Percentiles rank a stretch among this genome's conserved stretches.
Conservation (phyloP, 2,113 vertebrate genomes). For the Myrmecophaga tridactyla region DNA sequence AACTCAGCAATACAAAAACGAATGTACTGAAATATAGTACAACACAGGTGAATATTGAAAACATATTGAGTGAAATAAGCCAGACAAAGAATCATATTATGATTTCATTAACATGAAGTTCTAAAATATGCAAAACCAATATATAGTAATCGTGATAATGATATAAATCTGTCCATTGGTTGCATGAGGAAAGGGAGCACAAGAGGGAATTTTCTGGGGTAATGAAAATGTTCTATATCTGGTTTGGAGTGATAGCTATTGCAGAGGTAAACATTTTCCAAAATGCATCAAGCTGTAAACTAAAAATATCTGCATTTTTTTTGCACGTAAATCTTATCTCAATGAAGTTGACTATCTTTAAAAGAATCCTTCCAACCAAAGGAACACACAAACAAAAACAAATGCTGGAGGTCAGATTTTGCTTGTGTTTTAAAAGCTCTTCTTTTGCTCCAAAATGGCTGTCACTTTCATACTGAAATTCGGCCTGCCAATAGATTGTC, state of each 20-base stretch:
- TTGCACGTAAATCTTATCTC: not conserved
- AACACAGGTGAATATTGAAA: not conserved
- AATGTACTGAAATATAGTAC: not conserved
- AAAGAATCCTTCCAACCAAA: not conserved
- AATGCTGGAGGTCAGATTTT: not conserved
- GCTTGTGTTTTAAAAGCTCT: not conserved
- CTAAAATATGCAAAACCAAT: not conserved
- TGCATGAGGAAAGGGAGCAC: too few species aligned
- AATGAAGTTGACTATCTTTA: not conserved
- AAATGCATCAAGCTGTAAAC: not conserved
- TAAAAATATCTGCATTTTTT: not conserved
- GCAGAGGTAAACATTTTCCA: not conserved
- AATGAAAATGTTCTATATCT: not conserved
- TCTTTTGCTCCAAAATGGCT: accelerated
- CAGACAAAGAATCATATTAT: not conserved
- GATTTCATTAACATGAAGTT: not conserved
- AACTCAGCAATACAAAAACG: not conserved
- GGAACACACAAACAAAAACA: not conserved
- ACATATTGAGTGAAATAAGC: not conserved
- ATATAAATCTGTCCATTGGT: not conserved
- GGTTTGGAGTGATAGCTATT: not conserved
- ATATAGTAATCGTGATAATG: not conserved
- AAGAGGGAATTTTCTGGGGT: not conserved
- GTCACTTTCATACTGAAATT: accelerated
- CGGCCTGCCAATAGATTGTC: too few species aligned